Base-by-base conservation (phyloP, 2,888 invertebrate genomes). In the Petrolisthes manimaculis region DNA sequence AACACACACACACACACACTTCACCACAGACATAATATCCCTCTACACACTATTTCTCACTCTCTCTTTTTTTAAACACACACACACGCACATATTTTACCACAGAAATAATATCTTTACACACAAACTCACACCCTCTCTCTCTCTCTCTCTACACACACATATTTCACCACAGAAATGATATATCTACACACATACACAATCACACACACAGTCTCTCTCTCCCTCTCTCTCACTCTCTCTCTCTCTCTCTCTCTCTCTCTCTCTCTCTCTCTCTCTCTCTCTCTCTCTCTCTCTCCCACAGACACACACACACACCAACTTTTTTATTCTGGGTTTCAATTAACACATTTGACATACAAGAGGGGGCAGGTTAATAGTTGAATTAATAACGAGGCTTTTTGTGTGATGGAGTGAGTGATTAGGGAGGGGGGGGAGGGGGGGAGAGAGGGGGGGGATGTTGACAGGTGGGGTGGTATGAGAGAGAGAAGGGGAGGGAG, bases 171-270 rank as follows among this genome's bases (percentile, higher is more conserved):
- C 67, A 61, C 67, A 61, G 9, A 71, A 14, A 61, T 24, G 51
- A 6, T 4, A 71, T 18, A 74, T 37, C 21, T 8, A 74, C 74
- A 74, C 8, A 74, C 74, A 74, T 8, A 74, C 74, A 74, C 9
- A 74, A 21, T 37, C 9, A 75, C 75, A 75, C 37, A 9, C 8
- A 14, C 75, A 75, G 37, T 6, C 37, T 24, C 2, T 6, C 75
- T 12, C 75, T 2, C 37, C 37, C 3, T 18, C 78, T 75, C 75
- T 75, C 78, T 78, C 53, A n/a, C 78, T 14, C 53, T 53, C 51
- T 77, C 53, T 78, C 78, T 53, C 78, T 78, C 75, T 75, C 24
- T 24, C 3, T 9, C 75, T n/a, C n/a, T n/a, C n/a, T n/a, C n/a
- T n/a, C n/a, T n/a, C n/a, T n/a, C n/a, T n/a, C n/a, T n/a, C n/a